Conservation (phyloP, 2,888 invertebrate species). For the Hermaeophaga mercurialis region DNA sequence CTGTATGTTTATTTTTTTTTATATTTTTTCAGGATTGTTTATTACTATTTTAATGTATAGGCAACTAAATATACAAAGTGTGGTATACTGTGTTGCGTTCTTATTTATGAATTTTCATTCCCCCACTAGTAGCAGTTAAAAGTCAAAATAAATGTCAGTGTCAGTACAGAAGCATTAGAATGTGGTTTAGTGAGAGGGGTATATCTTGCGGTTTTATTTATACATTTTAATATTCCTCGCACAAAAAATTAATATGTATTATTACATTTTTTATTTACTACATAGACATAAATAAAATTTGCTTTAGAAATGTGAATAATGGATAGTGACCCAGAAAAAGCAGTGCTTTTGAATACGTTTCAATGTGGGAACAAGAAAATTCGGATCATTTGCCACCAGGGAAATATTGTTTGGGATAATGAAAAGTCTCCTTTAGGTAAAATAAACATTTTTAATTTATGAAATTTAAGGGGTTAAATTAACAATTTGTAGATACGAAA, state of each 20-base stretch:
- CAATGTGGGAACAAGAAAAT: constrained; percentile 66
- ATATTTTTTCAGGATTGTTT: too few relatives aligned
- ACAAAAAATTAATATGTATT: constrained; percentile 12
- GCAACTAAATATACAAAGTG: too few relatives aligned
- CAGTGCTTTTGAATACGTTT: constrained; percentile 60
- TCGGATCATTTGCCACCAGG: constrained; percentile 67
- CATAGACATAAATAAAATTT: constrained; percentile 8
- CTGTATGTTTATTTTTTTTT: too few relatives aligned
- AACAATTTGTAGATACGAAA: constrained; percentile 57
- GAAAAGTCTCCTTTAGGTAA: constrained; percentile 62
- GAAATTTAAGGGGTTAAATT: constrained; percentile 10
- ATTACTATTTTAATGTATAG: too few relatives aligned
- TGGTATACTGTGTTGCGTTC: too few relatives aligned
- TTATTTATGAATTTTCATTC: too few relatives aligned
- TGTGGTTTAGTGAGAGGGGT: too few relatives aligned
- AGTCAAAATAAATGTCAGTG: too few relatives aligned
- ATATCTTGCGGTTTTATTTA: too few relatives aligned
- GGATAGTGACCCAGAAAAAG: constrained; percentile 48
- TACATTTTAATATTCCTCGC: too few relatives aligned
- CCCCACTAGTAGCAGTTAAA: too few relatives aligned
- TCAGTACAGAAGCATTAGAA: too few relatives aligned
- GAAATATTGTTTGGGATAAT: constrained; percentile 68
- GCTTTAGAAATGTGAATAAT: constrained; percentile 35
- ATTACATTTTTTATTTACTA: constrained; percentile 14
- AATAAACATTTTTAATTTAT: not conserved